Evolutionary conservation across 2,113 vertebrate genomes (phyloP).

Genomic region (Emberiza fucata): DNA sequence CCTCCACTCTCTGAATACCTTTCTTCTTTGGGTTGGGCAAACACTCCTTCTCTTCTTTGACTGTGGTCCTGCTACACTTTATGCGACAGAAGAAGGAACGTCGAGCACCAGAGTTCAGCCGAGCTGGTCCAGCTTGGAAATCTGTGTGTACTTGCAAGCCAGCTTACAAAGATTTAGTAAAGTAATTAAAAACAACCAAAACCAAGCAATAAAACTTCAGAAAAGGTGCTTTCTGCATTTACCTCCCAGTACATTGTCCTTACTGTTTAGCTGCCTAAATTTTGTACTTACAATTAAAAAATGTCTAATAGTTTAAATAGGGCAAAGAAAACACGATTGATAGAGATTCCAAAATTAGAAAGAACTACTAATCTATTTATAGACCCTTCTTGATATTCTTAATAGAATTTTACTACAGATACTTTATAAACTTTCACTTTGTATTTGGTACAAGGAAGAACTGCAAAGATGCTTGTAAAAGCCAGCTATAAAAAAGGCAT

Average conservation of each 20-base stretch:
- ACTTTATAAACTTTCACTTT: not conserved
- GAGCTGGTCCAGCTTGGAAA: conserved; percentile 77
- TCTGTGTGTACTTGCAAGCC: conserved; percentile 88
- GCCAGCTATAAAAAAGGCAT: not conserved
- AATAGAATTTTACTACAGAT: not conserved
- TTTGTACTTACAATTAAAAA: not conserved
- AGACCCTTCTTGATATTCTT: not conserved
- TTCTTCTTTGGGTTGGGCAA: conserved; percentile 83
- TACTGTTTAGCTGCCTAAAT: not conserved
- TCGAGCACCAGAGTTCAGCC: conserved; percentile 84
- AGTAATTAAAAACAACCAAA: not conserved
- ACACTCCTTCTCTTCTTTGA: conserved; percentile 82
- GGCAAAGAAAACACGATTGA: not conserved
- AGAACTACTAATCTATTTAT: not conserved
- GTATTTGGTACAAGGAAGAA: not conserved
- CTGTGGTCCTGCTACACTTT: conserved; percentile 79
- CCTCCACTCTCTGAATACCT: conserved; percentile 66
- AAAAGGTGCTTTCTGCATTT: not conserved
- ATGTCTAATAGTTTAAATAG: not conserved
- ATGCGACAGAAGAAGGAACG: conserved; percentile 91
- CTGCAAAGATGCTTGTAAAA: not conserved
- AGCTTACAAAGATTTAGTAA: conserved; percentile 65
- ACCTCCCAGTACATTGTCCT: not conserved
- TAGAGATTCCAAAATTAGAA: not conserved
- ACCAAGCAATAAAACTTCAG: not conserved